Percentiles rank a stretch among this genome's conserved stretches.
Evolutionary conservation across 2,888 invertebrate species (phyloP).

Genomic region (Sturmia bella): DNA sequence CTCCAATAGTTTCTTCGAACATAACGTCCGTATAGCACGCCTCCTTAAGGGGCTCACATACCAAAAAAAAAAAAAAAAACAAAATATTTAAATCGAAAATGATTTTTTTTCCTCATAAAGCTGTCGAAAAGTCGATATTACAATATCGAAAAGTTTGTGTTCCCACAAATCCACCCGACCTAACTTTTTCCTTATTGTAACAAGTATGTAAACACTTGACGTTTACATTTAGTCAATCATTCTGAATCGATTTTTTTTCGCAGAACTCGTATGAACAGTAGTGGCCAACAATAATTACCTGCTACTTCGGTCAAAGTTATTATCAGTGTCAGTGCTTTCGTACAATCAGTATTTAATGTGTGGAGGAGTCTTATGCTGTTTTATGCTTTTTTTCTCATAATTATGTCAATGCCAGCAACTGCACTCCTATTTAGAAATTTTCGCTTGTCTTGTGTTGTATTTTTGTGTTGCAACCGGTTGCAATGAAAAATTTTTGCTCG

Average conservation of each 20-base stretch:
- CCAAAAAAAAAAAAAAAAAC: too few relatives aligned
- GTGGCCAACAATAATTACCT: conserved; percentile 54
- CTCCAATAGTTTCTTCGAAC: too few relatives aligned
- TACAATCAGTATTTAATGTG: not conserved
- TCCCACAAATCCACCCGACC: too few relatives aligned
- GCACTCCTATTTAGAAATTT: conserved; percentile 1
- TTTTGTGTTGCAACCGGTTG: not conserved
- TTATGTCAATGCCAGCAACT: conserved; percentile 52
- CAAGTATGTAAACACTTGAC: not conserved
- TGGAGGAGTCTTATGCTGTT: not conserved
- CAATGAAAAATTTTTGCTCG: not conserved
- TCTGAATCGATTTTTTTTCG: conserved; percentile 18
- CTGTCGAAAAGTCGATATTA: too few relatives aligned
- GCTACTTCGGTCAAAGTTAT: conserved; percentile 33
- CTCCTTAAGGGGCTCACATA: too few relatives aligned
- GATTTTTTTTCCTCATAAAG: too few relatives aligned
- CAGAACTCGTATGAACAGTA: conserved; percentile 16
- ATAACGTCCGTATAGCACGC: too few relatives aligned
- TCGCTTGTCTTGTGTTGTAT: not conserved
- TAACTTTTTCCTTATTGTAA: too few relatives aligned
- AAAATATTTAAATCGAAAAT: too few relatives aligned
- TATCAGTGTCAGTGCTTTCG: conserved; percentile 37
- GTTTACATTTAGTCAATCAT: not conserved
- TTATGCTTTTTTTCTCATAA: conserved; percentile 45
- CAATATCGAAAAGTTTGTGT: too few relatives aligned